Base-by-base conservation (phyloP, 2,113 vertebrate genomes). In the Rafetus swinhoei region DNA sequence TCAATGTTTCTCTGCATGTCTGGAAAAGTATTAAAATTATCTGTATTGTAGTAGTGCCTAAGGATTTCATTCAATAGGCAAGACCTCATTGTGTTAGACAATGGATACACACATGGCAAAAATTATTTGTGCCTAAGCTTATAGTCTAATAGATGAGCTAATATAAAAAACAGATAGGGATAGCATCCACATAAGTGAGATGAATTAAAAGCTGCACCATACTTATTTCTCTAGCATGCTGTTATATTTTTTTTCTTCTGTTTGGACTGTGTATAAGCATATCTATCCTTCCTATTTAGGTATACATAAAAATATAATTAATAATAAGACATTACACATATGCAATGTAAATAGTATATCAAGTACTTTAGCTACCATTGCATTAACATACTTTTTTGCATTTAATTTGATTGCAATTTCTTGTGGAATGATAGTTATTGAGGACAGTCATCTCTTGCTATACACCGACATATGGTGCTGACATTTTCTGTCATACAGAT, bases 111-210 rank as follows among this genome's bases (percentile, higher is more conserved):
- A 87, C 4, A 1, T 62, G 62, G 57, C 79, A 86, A 82, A 88
- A 95, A 82, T 50, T 55, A 76, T 8, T 76, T 93, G 62, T 72
- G 53, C 79, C 79, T 54, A 54, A 54, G 4, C 32, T 87, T 0
- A 0, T 35, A 83, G 4, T 29, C n/a, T 59, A 45, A 25, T 32
- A 52, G 59, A 59, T 62, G 60, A 52, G n/a, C 88, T 15, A 62
- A n/a, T 90, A 90, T 93, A 56, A 85, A 80, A 85, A 72, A 72
- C 22, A 29, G 57, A 39, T 79, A n/a, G 85, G 11, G 15, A 72
- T 62, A 88, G 72, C 81, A 45, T 22, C 9, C 56, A 18, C 27
- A 9, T 82, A 76, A 27, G 35, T 62, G 35, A 77, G 81, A 9
- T 50, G 22, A 77, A 77, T 25, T 50, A 45, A 77, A 77, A 77